Percentiles rank a stretch among this genome's conserved stretches.
Evolutionary conservation across 2,888 invertebrate genomes (phyloP).

Genomic region (Drosophila bunnanda): DNA sequence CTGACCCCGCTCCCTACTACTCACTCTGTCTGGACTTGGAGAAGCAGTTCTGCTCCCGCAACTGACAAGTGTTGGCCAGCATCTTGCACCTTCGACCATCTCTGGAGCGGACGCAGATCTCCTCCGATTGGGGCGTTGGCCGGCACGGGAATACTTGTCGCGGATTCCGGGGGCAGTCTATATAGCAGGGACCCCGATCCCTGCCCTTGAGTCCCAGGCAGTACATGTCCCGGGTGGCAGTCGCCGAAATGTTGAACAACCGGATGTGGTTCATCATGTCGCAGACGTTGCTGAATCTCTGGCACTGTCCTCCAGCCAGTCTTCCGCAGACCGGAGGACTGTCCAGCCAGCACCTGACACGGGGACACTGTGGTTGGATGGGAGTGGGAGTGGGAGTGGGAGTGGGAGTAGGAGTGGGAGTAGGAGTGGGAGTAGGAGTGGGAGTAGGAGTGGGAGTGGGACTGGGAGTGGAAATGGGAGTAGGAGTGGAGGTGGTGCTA

Average conservation of each 20-base stretch:
- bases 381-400: background rate
- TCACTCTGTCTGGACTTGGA: conserved; percentile 54
- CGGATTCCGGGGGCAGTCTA: conserved; percentile 42
- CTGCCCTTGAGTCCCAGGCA: conserved; percentile 48
- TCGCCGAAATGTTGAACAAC: conserved; percentile 5
- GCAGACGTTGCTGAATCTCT: conserved; percentile 59
- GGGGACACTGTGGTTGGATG: background rate
- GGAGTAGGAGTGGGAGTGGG: background rate
- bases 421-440: background rate
- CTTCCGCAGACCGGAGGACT: conserved; percentile 65
- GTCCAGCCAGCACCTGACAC: conserved; percentile 23
- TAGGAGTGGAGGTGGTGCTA: background rate
- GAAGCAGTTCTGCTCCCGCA: conserved; percentile 62
- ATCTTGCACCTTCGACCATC: conserved; percentile 51
- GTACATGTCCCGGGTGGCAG: conserved; percentile 42
- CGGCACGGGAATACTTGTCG: conserved; percentile 32
- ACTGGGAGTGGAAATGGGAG: background rate
- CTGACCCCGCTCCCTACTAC: conserved; percentile 18
- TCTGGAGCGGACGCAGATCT: conserved; percentile 57
- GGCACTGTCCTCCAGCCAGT: conserved; percentile 42
- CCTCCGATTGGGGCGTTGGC: background rate
- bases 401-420: background rate
- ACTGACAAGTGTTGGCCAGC: conserved; percentile 57
- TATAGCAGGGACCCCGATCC: conserved; percentile 41
- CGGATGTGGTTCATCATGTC: conserved; percentile 32